Percentiles rank a stretch among this genome's conserved stretches.
Conservation (phyloP, 2,888 invertebrate species). For the Eupithecia exiguata region DNA sequence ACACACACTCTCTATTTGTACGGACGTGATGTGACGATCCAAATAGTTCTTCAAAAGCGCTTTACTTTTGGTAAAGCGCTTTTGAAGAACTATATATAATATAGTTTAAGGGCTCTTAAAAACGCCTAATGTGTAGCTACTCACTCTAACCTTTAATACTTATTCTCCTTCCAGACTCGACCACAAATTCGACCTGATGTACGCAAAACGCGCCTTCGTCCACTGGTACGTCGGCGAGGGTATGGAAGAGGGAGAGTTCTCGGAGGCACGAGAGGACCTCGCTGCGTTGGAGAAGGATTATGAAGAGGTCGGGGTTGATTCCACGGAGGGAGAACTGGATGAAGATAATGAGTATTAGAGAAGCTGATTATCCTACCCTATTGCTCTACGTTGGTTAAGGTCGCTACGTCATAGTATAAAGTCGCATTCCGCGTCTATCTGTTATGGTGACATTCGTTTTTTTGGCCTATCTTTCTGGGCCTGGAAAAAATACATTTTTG, state of each 20-base stretch:
- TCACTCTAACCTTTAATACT: no score
- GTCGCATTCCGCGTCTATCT: neutral
- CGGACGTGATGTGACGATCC: no score
- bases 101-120: no score
- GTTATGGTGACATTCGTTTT: no score
- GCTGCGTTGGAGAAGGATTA: slow-evolving; percentile 92
- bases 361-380: neutral
- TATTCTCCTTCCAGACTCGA: slow-evolving; percentile 85
- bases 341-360: slow-evolving; percentile 87
- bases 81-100: no score
- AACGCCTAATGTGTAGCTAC: no score
- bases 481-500: no score
- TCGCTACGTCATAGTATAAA: neutral
- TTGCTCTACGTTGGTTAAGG: neutral
- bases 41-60: no score
- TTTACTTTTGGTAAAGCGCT: no score
- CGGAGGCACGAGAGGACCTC: slow-evolving; percentile 94
- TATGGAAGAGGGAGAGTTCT: slow-evolving; percentile 94
- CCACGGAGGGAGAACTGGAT: slow-evolving; percentile 87
- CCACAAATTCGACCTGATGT: slow-evolving; percentile 98
- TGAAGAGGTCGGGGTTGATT: slow-evolving; percentile 91
- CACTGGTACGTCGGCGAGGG: slow-evolving; percentile 97
- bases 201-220: slow-evolving; percentile 97
- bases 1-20: no score
- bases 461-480: no score